Evolutionary conservation across 92 coral and sea anemone species (phyloP).

Genomic region (Bergia puertoricense): DNA sequence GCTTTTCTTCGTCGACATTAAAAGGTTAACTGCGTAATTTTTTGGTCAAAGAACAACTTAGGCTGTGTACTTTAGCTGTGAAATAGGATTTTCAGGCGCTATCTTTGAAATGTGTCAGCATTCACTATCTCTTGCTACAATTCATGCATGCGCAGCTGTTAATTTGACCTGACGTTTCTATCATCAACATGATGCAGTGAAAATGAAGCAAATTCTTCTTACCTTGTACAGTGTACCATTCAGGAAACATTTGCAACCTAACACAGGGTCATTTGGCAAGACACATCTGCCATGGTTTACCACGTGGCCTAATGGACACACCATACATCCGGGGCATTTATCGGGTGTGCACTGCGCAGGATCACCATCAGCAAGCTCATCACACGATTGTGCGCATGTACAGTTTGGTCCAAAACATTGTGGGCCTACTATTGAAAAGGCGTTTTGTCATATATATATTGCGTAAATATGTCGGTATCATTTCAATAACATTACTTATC

Average conservation of each 20-base stretch:
- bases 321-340: conserved; percentile 43
- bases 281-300: conserved; percentile 40
- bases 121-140: too few species aligned
- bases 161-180: neutral
- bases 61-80: too few species aligned
- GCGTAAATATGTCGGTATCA: too few species aligned
- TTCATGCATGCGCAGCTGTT: too few species aligned
- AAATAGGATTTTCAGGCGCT: too few species aligned
- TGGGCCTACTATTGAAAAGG: neutral
- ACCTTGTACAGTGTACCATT: conserved; percentile 45
- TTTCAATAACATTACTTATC: too few species aligned
- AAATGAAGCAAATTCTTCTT: neutral
- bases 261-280: conserved; percentile 36
- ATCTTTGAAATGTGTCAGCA: too few species aligned
- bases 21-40: too few species aligned
- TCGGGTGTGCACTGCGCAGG: conserved; percentile 31
- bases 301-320: conserved; percentile 48
- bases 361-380: conserved; percentile 19
- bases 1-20: too few species aligned
- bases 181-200: neutral
- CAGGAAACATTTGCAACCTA: conserved; percentile 41
- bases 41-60: too few species aligned
- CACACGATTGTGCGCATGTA: conserved; percentile 45
- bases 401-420: conserved; percentile 27
- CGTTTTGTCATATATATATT: too few species aligned